phyloP scores from a whole-genome alignment of 2,888 invertebrate species.

The Amphipyra tragopoginis region DNA sequence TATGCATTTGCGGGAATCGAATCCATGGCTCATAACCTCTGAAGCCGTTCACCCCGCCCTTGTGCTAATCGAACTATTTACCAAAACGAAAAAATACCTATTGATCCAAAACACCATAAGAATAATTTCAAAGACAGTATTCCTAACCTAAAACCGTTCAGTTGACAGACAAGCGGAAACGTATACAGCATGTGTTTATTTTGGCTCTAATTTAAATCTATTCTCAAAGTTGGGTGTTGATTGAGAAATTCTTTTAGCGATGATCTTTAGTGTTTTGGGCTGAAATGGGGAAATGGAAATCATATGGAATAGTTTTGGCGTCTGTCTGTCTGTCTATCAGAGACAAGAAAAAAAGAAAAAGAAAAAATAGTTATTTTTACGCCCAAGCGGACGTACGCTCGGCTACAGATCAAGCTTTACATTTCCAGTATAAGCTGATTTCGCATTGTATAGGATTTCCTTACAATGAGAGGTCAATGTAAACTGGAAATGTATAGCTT shows the following conservation, averaged over 20 bases:
- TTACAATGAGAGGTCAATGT: too few species aligned
- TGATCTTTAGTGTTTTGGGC: constrained; percentile 12
- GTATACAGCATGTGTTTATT: constrained; percentile 39
- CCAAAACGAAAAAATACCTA: constrained; percentile 2
- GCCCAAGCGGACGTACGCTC: too few species aligned
- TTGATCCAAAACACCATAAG: background rate
- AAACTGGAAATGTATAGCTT: too few species aligned
- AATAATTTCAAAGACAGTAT: background rate
- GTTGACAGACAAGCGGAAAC: constrained; percentile 50
- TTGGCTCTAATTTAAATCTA: constrained; percentile 43
- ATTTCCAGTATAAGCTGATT: too few species aligned
- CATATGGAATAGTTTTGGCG: constrained; percentile 4
- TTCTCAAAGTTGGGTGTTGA: constrained; percentile 30
- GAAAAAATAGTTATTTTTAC: too few species aligned
- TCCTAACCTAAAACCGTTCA: constrained; percentile 17
- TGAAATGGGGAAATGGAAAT: background rate
- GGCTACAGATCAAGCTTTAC: too few species aligned
- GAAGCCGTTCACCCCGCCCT: too few species aligned
- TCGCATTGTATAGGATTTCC: too few species aligned
- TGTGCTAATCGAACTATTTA: too few species aligned
- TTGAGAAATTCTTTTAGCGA: constrained; percentile 40
- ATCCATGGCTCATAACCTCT: too few species aligned
- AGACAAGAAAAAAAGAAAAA: too few species aligned
- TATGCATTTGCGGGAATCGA: too few species aligned
- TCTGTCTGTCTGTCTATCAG: background rate